A percentile compares a stretch with the other conserved stretches of the same genome.
These are phyloP conservation scores for Seira musarum DNA, from an alignment of 2,888 invertebrate genomes.

Conservation along the genomic window DNA sequence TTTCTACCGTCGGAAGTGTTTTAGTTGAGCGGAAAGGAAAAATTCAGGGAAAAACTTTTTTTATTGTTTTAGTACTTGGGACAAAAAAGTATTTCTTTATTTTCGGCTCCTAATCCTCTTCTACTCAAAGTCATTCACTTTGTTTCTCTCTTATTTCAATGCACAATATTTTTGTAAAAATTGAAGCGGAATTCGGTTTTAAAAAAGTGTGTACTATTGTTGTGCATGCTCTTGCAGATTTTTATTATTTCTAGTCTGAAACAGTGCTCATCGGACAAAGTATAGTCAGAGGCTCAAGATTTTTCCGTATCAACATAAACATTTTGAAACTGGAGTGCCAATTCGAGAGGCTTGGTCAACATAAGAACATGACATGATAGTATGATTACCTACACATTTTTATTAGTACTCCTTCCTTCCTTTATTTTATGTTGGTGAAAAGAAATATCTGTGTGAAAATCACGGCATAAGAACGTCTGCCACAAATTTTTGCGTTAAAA, in stretches of 20 bases:
- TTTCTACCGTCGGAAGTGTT: neutral
- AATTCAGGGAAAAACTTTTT: neutral
- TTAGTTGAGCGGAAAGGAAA: neutral
- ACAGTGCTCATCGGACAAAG: no score
- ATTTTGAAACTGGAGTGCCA: no score
- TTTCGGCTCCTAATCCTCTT: neutral
- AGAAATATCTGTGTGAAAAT: conserved; percentile 8
- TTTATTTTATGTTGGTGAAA: conserved; percentile 16
- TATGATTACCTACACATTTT: neutral
- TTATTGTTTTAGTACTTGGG: neutral
- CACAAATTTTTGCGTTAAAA: neutral
- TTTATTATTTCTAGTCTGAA: no score
- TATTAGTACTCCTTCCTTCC: conserved; percentile 28
- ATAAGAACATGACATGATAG: no score
- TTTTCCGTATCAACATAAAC: no score
- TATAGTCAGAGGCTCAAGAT: no score
- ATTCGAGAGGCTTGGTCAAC: no score
- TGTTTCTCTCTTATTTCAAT: neutral
- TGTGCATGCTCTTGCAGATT: no score
- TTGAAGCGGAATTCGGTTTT: neutral
- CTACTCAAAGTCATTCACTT: conserved; percentile 38
- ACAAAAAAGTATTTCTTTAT: conserved; percentile 2
- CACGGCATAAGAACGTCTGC: conserved; percentile 19
- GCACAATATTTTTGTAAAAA: neutral
- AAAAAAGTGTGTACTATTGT: no score